A percentile compares a stretch with the other conserved stretches of the same genome.
phyloP scores from a whole-genome alignment of 2,888 invertebrate genomes.

The Clunio marinus region DNA sequence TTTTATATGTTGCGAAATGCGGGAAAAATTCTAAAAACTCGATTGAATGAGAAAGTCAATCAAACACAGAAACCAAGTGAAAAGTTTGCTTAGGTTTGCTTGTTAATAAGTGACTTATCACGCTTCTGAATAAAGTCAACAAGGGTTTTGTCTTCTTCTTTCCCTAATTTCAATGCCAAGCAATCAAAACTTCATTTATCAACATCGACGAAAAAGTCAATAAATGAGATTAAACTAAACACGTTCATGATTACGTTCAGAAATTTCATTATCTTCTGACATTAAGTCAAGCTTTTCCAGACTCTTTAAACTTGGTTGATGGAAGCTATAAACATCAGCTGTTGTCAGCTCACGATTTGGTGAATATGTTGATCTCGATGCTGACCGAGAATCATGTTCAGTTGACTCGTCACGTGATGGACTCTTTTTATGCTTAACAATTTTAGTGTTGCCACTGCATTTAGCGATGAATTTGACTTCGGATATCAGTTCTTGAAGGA shows the following conservation, averaged over 20 bases:
- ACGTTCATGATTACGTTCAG: too few species aligned
- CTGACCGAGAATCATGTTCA: slow-evolving; percentile 4
- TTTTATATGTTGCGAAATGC: too few species aligned
- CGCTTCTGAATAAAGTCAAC: too few species aligned
- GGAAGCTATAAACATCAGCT: slow-evolving; percentile 19
- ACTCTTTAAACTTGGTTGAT: slow-evolving; percentile 26
- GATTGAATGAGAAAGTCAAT: too few species aligned
- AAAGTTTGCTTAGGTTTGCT: too few species aligned
- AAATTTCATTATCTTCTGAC: background rate
- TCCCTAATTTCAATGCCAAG: too few species aligned
- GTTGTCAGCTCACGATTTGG: background rate
- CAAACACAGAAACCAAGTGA: too few species aligned
- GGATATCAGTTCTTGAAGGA: slow-evolving; percentile 62
- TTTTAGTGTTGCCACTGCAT: slow-evolving; percentile 66
- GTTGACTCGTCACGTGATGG: slow-evolving; percentile 40
- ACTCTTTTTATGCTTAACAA: slow-evolving; percentile 55
- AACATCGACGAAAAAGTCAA: too few species aligned
- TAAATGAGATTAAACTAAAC: too few species aligned
- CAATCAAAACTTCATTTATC: background rate
- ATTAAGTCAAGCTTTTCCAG: slow-evolving; percentile 17
- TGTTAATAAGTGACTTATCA: too few species aligned
- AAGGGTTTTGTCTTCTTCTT: too few species aligned
- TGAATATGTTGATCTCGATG: background rate
- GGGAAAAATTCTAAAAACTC: too few species aligned
- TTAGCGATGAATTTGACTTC: slow-evolving; percentile 68